Conservation (phyloP, 2,888 invertebrate species). For the Macrophya annulata region DNA sequence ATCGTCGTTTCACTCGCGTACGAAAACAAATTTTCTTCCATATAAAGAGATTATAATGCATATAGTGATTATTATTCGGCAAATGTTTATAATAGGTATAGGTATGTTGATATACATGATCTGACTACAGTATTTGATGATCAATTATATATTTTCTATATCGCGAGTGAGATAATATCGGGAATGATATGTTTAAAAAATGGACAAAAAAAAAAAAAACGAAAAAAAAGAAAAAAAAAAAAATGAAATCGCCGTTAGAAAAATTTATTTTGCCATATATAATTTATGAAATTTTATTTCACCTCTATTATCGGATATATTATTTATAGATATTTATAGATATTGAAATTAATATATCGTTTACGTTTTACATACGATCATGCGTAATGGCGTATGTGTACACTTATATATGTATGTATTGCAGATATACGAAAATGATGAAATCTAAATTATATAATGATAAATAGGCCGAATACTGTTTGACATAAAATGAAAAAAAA, state of each 20-base stretch:
- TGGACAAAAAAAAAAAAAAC: not conserved
- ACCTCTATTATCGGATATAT: not conserved
- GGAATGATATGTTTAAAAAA: not conserved
- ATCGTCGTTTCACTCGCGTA: not conserved
- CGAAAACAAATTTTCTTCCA: slow-evolving; percentile 3
- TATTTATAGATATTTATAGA: too few species aligned
- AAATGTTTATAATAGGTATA: not conserved
- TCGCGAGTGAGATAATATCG: not conserved
- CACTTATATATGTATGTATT: not conserved
- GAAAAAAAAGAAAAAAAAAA: not conserved
- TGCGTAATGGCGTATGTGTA: slow-evolving; percentile 24
- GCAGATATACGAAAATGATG: not conserved
- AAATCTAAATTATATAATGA: not conserved
- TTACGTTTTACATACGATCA: slow-evolving; percentile 59
- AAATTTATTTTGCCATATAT: not conserved
- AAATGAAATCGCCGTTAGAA: not conserved
- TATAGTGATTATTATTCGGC: not conserved
- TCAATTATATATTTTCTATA: not conserved
- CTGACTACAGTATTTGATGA: slow-evolving; percentile 11
- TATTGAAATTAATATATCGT: slow-evolving; percentile 36
- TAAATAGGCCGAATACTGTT: not conserved
- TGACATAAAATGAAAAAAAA: not conserved
- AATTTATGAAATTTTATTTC: not conserved
- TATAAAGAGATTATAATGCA: slow-evolving; percentile 8
- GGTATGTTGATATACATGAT: not conserved